Evolutionary conservation across 64 coral and sea anemone genomes (phyloP).

Genomic region (Exaiptasia diaphana): DNA sequence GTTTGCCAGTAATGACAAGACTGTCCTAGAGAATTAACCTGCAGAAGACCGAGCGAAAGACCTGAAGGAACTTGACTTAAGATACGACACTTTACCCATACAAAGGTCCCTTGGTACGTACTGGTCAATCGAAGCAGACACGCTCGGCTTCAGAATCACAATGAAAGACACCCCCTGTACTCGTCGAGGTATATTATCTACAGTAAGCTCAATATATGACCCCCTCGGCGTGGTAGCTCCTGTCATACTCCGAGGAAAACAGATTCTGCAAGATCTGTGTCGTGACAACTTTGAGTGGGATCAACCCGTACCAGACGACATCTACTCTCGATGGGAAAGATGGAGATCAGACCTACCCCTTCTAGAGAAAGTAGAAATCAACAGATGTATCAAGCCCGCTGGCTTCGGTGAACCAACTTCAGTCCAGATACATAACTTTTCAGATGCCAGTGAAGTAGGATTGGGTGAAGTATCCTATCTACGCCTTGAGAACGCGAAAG

Average conservation of each 20-base stretch:
- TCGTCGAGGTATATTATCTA: background rate
- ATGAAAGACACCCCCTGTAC: constrained; percentile 5
- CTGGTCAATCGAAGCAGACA: constrained; percentile 24
- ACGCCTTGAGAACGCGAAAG: background rate
- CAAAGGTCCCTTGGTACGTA: constrained; percentile 19
- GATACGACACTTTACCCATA: constrained; percentile 2
- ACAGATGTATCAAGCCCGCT: constrained; percentile 19
- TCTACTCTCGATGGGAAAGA: background rate
- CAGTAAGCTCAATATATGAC: constrained; percentile 15
- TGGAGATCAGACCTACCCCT: constrained; percentile 19
- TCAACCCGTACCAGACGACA: background rate
- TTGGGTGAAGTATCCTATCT: constrained; percentile 21
- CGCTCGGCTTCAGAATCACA: background rate
- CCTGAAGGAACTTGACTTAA: constrained; percentile 14
- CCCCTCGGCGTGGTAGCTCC: background rate
- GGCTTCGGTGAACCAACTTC: background rate
- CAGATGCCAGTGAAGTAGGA: constrained; percentile 35
- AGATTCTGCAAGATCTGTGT: constrained; percentile 3
- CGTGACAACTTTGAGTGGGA: constrained; percentile 1
- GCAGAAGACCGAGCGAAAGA: constrained; percentile 23
- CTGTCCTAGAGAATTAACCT: constrained; percentile 11
- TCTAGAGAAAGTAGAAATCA: background rate
- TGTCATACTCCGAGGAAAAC: background rate
- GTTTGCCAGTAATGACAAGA: constrained; percentile 28
- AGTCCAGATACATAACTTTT: constrained; percentile 25